Evolutionary conservation across 2,113 vertebrate species (phyloP), one percentile per base, ranked within the genome.

Genomic region (Nanger granti): DNA sequence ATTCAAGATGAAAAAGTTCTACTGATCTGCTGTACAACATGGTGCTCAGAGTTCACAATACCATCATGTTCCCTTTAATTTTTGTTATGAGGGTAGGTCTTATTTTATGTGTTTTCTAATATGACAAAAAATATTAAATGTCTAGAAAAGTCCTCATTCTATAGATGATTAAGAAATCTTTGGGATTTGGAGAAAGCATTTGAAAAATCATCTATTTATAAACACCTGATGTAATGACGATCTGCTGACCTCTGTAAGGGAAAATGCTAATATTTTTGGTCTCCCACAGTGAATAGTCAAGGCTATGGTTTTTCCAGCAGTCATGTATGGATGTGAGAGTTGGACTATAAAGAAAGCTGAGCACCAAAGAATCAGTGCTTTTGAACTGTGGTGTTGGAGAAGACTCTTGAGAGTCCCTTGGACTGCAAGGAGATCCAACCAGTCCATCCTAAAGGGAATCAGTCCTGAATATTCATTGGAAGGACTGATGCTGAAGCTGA

Each of bases 301-400:
- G 9, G n/a, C 9, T 73, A 73, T 22, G 66, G n/a, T 73, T 73
- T 73, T 73, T 22, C 66, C n/a, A 37, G n/a, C 10, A 22, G 20
- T 37, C 66, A 6, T 11, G 9, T 37, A 73, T 73, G n/a, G 66
- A 73, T 22, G n/a, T 73, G 20, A 73, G 18, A 73, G 18, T 37
- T 73, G 66, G 66, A 73, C n/a, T 37, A 12, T 69, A 37, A 73
- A 11, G 18, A 73, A 37, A 37, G 18, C 9, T 73, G n/a, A 73
- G 18, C 0, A 0, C 2, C 4, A 10, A 73, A 73, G 66, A 73
- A 37, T 22, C 22, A 8, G 11, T 73, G n/a, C 66, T 22, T 73
- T 37, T 73, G 66, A 73, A 73, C n/a, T 37, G 20, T 24, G n/a
- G 66, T 37, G 18, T 73, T 73, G 66, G n/a, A 37, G n/a, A 73